Evolutionary conservation across 2,797 vertebrate species (phyloP).

Genomic region (Arremon aurantiirostris): DNA sequence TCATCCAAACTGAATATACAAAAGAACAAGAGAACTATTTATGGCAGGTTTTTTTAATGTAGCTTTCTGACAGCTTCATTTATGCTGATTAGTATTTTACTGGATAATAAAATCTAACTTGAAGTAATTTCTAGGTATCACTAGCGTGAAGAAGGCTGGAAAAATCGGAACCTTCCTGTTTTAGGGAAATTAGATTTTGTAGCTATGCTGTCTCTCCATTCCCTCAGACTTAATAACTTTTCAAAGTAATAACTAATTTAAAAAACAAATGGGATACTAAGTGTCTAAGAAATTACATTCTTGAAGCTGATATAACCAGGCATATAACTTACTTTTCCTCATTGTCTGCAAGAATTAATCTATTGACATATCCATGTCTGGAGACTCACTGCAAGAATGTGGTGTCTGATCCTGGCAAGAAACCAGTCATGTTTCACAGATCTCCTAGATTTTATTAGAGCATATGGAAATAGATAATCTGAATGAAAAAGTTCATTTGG

Average conservation of each 20-base stretch:
- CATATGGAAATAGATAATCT: neutral
- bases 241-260: neutral
- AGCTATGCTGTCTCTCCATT: neutral
- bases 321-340: neutral
- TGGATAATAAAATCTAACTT: neutral
- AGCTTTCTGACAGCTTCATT: neutral
- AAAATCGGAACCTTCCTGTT: neutral
- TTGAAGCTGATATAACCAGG: neutral
- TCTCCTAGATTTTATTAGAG: neutral
- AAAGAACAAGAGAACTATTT: neutral
- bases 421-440: neutral
- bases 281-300: neutral
- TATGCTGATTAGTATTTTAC: neutral
- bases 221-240: neutral
- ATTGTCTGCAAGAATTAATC: neutral
- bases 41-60: neutral
- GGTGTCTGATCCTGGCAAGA: neutral
- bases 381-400: neutral
- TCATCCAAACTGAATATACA: neutral
- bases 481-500: neutral
- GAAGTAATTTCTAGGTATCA: neutral
- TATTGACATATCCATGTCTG: neutral
- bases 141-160: neutral
- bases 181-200: neutral
- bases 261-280: neutral